Evolutionary conservation across 2,888 invertebrate genomes (phyloP), one percentile per base, ranked within the genome.

Genomic region (Pandemis corylana): DNA sequence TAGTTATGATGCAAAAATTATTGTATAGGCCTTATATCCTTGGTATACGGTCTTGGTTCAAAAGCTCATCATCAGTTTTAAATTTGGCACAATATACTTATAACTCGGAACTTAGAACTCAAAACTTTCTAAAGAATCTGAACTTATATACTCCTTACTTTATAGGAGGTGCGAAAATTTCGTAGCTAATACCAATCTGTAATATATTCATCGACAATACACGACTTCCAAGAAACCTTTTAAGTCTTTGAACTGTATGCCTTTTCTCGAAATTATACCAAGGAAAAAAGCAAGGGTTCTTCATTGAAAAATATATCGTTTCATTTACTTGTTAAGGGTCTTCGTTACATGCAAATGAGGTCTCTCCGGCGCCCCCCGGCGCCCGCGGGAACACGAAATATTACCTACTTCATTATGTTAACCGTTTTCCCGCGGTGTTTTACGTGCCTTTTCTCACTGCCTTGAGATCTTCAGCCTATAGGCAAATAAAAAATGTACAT

Each of bases 231-330:
- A 15, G 20, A 56, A 59, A 28, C 59, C 59, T 28, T 59, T 28
- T 59, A 59, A 59, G 20, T 28, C 59, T 59, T 56, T 20, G 15
- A 15, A 56, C 56, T 56, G n/a, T 5, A 51, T 6, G 20, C 28
- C 28, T 65, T 15, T 46, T 49, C 46, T 13, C 65, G 28, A 28
- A 15, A 65, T 65, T 49, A 12, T 49, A 36, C 59, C 20, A 6
- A 28, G 36, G 49, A n/a, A 67, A 67, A 41, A 36, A 67, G 41
- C 51, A 51, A 36, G 67, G 41, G 49, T 36, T 51, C 15, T 15
- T 53, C 41, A 67, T 67, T 67, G 67, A 69, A 73, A 73, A 64
- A 64, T 73, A 73, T 73, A 73, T 69, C 64, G 68, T 73, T 69
- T 63, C 68, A 73, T 73, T 69, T 73, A 28, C 68, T 46, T 69